Evolutionary conservation across 2,888 invertebrate species (phyloP).

Genomic region (Eueremaeus valkanovi): DNA sequence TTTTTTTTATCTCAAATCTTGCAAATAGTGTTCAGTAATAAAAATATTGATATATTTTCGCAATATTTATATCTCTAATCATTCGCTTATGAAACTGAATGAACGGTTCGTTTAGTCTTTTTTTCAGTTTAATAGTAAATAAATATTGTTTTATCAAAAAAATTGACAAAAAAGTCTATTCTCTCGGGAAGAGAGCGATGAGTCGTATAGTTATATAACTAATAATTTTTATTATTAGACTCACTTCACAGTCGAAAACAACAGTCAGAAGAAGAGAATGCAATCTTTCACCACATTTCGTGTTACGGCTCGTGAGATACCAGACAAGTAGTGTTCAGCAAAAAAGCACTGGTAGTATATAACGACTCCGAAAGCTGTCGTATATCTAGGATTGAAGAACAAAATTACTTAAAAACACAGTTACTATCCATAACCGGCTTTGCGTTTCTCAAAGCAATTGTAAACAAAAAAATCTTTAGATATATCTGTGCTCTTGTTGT

Average conservation of each 20-base stretch:
- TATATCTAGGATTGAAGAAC: neutral
- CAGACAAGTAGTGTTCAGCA: neutral
- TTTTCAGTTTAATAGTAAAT: neutral
- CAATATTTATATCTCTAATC: neutral
- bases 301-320: neutral
- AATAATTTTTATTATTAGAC: neutral
- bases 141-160: conserved; percentile 12
- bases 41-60: neutral
- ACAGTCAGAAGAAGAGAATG: neutral
- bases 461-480: neutral
- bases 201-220: conserved; percentile 17
- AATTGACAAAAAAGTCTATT: conserved; percentile 16
- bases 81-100: neutral
- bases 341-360: neutral
- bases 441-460: too few relatives aligned
- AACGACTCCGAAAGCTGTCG: neutral
- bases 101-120: neutral
- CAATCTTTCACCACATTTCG: conserved; percentile 6
- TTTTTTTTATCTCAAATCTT: neutral
- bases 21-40: neutral
- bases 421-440: conserved; percentile 14
- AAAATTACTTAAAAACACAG: neutral
- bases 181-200: neutral
- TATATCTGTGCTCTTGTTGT: neutral
- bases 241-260: neutral